phyloP scores from a whole-genome alignment of 2,113 vertebrate species.

The Prionailurus viverrinus region DNA sequence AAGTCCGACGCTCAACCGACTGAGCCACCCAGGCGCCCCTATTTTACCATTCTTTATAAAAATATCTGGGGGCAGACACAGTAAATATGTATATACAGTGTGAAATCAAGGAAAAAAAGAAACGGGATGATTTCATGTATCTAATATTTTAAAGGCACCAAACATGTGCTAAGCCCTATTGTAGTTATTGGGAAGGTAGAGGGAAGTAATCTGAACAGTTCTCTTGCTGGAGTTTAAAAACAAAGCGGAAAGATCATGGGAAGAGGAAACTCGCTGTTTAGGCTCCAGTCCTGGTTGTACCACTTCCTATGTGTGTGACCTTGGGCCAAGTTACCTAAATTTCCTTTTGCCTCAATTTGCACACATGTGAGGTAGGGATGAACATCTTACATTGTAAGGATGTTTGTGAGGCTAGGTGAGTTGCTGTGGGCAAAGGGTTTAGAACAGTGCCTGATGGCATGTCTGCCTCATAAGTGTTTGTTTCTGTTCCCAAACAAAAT shows the following conservation, averaged over 20 bases:
- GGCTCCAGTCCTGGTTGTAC: background rate
- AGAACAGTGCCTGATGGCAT: background rate
- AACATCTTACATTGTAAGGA: background rate
- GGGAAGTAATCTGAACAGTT: background rate
- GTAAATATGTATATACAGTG: background rate
- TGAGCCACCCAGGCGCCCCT: no score
- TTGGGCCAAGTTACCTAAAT: background rate
- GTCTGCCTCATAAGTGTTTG: background rate
- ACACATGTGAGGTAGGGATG: background rate
- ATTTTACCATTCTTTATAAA: slow-evolving; percentile 53
- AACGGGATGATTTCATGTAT: background rate
- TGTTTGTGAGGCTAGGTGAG: background rate
- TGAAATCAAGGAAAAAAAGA: slow-evolving; percentile 36
- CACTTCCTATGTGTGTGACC: background rate
- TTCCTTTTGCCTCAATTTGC: background rate
- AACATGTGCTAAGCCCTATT: background rate
- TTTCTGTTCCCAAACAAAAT: background rate
- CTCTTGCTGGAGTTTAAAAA: background rate
- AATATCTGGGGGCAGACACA: background rate
- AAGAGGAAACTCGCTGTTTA: background rate
- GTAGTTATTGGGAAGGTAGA: background rate
- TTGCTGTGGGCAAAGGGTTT: background rate
- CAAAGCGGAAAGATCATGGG: background rate
- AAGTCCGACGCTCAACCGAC: no score
- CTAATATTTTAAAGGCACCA: slow-evolving; percentile 1